phyloP scores from a whole-genome alignment of 2,797 vertebrate genomes.

The Philypnodon macrostomus region DNA sequence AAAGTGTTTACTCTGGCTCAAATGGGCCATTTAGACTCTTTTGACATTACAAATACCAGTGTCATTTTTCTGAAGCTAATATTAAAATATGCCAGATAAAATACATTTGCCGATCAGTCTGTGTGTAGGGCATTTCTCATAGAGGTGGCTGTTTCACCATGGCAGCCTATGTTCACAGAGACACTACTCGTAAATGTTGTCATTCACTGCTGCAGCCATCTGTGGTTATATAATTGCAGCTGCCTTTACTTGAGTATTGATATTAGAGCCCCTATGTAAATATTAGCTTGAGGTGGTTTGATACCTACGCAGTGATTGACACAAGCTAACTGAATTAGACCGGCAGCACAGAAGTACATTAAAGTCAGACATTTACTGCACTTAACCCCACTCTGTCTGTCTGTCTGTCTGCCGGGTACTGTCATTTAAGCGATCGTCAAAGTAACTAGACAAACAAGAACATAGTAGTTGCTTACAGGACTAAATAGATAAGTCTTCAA shows the following conservation, averaged over 20 bases:
- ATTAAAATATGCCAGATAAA: conserved; percentile 78
- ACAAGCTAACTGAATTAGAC: conserved; percentile 69
- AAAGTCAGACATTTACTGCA: conserved; percentile 45
- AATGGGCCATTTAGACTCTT: conserved; percentile 76
- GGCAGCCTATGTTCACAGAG: conserved; percentile 43
- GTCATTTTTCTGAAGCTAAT: conserved; percentile 79
- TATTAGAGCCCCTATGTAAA: conserved; percentile 71
- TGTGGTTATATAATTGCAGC: conserved; percentile 68
- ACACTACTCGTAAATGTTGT: conserved; percentile 71
- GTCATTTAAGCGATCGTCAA: conserved; percentile 43
- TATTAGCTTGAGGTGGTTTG: conserved; percentile 68
- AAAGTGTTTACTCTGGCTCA: conserved; percentile 94
- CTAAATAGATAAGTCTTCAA: too few relatives aligned
- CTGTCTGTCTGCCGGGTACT: conserved; percentile 47
- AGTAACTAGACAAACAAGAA: too few relatives aligned
- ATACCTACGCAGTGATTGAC: conserved; percentile 71
- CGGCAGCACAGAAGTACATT: conserved; percentile 62
- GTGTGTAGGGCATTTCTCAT: conserved; percentile 28
- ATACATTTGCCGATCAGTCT: conserved; percentile 58
- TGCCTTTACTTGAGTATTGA: conserved; percentile 64
- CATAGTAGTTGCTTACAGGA: too few relatives aligned
- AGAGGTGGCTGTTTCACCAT: conserved; percentile 41
- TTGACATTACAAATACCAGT: conserved; percentile 77
- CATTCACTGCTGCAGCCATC: conserved; percentile 59
- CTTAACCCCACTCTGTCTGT: conserved; percentile 39